Evolutionary conservation across 2,888 invertebrate genomes (phyloP), one percentile per base, ranked within the genome.

Genomic region (Drosophila peninsularis): DNA sequence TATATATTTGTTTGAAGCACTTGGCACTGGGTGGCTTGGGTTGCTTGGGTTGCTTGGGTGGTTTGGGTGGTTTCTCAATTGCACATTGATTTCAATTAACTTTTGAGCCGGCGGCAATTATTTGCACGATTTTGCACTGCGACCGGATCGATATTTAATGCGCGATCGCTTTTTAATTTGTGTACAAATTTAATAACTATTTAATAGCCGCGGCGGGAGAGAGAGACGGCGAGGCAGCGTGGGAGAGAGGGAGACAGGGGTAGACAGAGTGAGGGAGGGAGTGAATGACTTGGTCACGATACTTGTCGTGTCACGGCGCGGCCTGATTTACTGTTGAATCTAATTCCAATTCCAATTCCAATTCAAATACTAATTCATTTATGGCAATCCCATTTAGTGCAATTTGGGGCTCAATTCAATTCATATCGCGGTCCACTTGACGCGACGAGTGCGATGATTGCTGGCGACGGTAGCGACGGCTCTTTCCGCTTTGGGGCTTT

Each of bases 141-240:
- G 50, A 1, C 37, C 42, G 58, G 71, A 84, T 84, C 72, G 84
- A 63, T 89, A 83, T 84, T 89, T 84, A 84, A 84, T 83, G 68
- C 83, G 62, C 78, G 78, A 84, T 89, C 89, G 80, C 78, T 87
- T 87, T 84, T 67, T 87, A 87, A 87, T 89, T 87, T 78, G 71
- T 75, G 68, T 88, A 67, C 71, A 76, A 78, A 74, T 74, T 56
- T 49, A 67, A 72, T 62, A 66, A 58, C 66, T 41, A 62, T 58
- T 56, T 45, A 62, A 72, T 49, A 55, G 49, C 7, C 6, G 7
- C 62, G 58, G 42, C 5, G 13, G 1, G 3, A 5, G 21, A 3
- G 6, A 1, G 42, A 3, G 21, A 24, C 24, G 24, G 24, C 3
- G 24, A 6, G 42, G 0, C 6, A 1, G 42, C 1, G 11, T 11